Evolutionary conservation across 1,140 invertebrate species (phyloP), one percentile per base, ranked within the genome.

Genomic region (Calliphora vicina): DNA sequence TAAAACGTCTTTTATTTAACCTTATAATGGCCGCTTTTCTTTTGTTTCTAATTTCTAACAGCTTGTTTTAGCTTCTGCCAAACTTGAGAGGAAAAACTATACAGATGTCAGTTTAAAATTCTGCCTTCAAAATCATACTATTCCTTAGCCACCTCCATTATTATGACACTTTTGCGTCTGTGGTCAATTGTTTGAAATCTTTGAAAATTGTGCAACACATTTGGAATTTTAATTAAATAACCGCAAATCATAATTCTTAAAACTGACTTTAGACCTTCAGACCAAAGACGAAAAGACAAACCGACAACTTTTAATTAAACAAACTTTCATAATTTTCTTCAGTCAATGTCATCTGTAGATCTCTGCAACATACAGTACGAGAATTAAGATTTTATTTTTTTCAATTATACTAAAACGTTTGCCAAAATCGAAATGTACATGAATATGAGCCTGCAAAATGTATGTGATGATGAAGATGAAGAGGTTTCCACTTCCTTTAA

Each of bases 351-450:
- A 67, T 67, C n/a, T 57, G 6, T 23, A 67, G 61, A 67, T 67
- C 61, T 67, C 12, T 5, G 25, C 35, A 57, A 57, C n/a, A n/a
- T 15, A 57, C 17, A 57, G 35, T 35, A 35, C 29, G 8, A 29
- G 29, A 29, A 29, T 2, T 35, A 35, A 10, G 35, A 35, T 35
- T 35, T 35, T 35, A 10, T 35, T 35, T 35, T 74, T 74, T 78
- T 78, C 74, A 78, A 78, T 78, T 78, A 78, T n/a, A 43, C 23
- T 78, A 43, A 78, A 74, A 23, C 74, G 20, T 78, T 35, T 78
- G 74, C 74, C 74, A 78, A 78, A 67, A 67, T 25, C 5, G 12
- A 57, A 57, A 57, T 57, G 15, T n/a, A n/a, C 15, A 57, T 2
- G 2, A 15, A n/a, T 17, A 57, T n/a, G 50, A n/a, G 6, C 15